Percentiles rank a stretch among this genome's conserved stretches.
Evolutionary conservation across 1,140 invertebrate species (phyloP).

Genomic region (Drosophila melanica): DNA sequence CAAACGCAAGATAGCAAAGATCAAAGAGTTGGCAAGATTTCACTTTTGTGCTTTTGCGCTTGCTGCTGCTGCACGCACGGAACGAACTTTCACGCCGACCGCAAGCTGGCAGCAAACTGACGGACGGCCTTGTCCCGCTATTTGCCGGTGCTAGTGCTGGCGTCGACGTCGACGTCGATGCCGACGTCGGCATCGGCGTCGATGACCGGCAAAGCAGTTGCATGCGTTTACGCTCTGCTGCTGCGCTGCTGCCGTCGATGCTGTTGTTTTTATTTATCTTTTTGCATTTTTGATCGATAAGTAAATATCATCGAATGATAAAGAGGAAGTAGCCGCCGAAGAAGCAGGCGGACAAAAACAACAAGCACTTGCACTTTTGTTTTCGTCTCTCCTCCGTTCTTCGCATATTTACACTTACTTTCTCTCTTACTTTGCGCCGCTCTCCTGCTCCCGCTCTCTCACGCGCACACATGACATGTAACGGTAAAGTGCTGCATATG

Average conservation of each 20-base stretch:
- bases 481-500: constrained; percentile 16
- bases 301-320: constrained; percentile 8
- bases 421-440: constrained; percentile 6
- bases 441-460: not conserved
- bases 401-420: constrained; percentile 12
- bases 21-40: constrained; percentile 40
- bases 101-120: constrained; percentile 29
- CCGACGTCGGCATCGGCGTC: not conserved
- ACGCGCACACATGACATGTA: constrained; percentile 2
- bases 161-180: constrained; percentile 8
- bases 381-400: constrained; percentile 6
- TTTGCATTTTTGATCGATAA: constrained; percentile 38
- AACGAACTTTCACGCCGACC: constrained; percentile 45
- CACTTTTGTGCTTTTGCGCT: constrained; percentile 30
- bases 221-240: constrained; percentile 6
- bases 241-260: not conserved
- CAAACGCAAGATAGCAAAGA: constrained; percentile 20
- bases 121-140: constrained; percentile 39
- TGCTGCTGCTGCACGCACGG: constrained; percentile 23
- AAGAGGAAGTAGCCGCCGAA: not conserved
- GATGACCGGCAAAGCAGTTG: constrained; percentile 27
- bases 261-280: constrained; percentile 13
- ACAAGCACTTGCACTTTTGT: constrained; percentile 33
- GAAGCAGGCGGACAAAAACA: constrained; percentile 11
- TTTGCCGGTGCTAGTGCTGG: constrained; percentile 23